Conservation (phyloP, 2,797 vertebrate species). For the Anomalospiza imberbis region DNA sequence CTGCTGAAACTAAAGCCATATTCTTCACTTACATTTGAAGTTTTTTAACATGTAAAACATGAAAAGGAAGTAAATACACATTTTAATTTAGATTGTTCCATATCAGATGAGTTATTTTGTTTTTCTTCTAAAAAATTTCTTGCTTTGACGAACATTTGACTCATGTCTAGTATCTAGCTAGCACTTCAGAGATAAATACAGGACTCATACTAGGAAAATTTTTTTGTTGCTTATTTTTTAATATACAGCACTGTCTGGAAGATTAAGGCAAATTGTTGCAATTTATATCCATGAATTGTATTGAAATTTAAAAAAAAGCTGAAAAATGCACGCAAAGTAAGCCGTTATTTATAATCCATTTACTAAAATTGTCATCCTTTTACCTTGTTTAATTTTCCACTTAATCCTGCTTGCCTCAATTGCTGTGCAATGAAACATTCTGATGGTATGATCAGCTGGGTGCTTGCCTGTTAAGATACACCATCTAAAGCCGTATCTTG, state of each 20-base stretch:
- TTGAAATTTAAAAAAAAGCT: background rate
- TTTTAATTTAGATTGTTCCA: background rate
- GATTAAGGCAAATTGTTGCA: background rate
- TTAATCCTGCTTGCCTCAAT: background rate
- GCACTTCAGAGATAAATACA: background rate
- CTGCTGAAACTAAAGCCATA: background rate
- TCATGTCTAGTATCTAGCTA: background rate
- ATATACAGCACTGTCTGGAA: background rate
- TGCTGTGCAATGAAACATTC: background rate
- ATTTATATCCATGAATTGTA: background rate
- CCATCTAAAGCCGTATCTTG: background rate
- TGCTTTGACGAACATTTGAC: background rate
- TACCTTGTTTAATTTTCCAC: background rate
- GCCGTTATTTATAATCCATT: background rate
- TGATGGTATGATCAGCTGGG: background rate
- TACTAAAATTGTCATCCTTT: background rate
- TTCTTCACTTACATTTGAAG: background rate
- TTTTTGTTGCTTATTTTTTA: background rate
- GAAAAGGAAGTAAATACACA: background rate
- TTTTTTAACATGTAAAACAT: background rate
- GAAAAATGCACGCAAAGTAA: background rate
- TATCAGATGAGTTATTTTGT: background rate
- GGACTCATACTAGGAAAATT: background rate
- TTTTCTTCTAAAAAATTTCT: background rate
- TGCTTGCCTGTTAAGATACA: background rate